Percentiles rank a stretch among this genome's conserved stretches.
Evolutionary conservation across 2,113 vertebrate genomes (phyloP).

Genomic region (Sardina pilchardus): DNA sequence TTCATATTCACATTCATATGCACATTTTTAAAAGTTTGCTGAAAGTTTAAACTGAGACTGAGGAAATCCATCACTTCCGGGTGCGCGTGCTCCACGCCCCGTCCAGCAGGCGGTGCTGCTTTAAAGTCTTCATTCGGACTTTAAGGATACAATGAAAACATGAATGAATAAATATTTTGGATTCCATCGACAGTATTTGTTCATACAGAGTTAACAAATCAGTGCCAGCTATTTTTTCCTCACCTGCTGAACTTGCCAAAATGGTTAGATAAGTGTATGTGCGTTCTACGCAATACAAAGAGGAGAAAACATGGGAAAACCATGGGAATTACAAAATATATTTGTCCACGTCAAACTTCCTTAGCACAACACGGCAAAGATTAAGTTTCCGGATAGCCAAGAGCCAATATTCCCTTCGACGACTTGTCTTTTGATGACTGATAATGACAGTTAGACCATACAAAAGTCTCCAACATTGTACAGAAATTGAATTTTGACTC

Average conservation of each 20-base stretch:
- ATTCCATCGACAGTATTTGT: neutral
- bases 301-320: neutral
- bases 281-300: neutral
- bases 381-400: neutral
- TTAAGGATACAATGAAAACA: neutral
- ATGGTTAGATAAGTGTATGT: neutral
- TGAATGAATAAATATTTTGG: neutral
- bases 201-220: neutral
- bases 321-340: neutral
- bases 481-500: neutral
- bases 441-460: neutral
- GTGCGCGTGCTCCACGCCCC: neutral
- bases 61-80: neutral
- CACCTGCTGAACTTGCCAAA: neutral
- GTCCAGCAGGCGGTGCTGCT: slow-evolving; percentile 39
- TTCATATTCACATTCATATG: no score
- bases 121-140: slow-evolving; percentile 47
- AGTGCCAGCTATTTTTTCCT: neutral
- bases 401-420: neutral
- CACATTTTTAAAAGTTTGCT: neutral
- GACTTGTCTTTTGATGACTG: neutral
- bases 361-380: neutral
- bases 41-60: neutral
- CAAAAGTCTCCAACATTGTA: neutral
- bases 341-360: neutral